Percentiles rank a stretch among this genome's conserved stretches.
Evolutionary conservation across 1,140 invertebrate species (phyloP).

Genomic region (Epicauta chinensis): DNA sequence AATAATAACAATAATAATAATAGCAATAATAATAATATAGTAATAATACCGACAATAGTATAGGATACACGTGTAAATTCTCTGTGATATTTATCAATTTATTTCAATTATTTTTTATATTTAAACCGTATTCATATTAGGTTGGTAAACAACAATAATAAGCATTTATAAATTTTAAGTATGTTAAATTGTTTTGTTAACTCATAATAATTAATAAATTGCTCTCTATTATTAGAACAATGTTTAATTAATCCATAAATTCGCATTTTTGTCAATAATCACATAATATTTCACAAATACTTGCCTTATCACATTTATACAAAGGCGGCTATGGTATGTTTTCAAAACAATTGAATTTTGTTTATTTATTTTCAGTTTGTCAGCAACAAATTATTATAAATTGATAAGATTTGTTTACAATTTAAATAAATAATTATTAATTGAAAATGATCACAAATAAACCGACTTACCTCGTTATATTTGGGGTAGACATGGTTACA

Average conservation of each 20-base stretch:
- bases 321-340: neutral
- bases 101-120: slow-evolving; percentile 2
- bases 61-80: neutral
- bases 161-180: neutral
- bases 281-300: neutral
- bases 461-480: slow-evolving; percentile 22
- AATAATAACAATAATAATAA: neutral
- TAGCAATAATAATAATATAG: slow-evolving; percentile 2
- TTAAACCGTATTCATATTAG: neutral
- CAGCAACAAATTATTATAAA: neutral
- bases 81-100: slow-evolving; percentile 2
- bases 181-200: too few species aligned
- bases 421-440: neutral
- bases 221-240: too few species aligned
- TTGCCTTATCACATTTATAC: neutral
- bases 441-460: slow-evolving; percentile 10
- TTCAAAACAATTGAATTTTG: neutral
- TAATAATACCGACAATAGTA: slow-evolving; percentile 1
- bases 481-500: slow-evolving; percentile 27
- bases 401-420: neutral
- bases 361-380: neutral
- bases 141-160: neutral
- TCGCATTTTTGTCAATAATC: too few species aligned
- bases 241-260: too few species aligned
- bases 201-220: too few species aligned